Conservation (phyloP, 2,797 vertebrate genomes). For the Lemur catta region DNA sequence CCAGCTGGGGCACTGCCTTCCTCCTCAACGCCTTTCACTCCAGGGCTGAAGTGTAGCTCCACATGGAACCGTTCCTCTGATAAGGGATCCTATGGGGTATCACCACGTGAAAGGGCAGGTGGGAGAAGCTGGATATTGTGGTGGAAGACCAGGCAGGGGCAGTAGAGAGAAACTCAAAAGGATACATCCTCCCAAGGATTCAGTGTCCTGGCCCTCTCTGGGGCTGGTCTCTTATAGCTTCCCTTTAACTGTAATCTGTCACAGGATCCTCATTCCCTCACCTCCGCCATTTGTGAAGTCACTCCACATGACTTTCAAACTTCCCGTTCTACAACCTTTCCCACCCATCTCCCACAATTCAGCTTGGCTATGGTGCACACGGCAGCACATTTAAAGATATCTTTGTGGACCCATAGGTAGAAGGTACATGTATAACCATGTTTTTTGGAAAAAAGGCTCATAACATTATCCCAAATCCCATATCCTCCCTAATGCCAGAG, state of each 20-base stretch:
- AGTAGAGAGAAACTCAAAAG: neutral
- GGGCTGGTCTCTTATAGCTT: neutral
- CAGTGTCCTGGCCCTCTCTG: neutral
- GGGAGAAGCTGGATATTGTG: neutral
- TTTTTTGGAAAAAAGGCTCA: neutral
- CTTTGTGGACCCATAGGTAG: conserved; percentile 2
- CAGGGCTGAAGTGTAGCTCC: conserved; percentile 98
- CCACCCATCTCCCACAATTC: neutral
- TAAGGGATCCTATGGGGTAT: conserved; percentile 88
- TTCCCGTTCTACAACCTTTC: neutral
- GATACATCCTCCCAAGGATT: neutral
- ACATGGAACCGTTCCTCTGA: conserved; percentile 98
- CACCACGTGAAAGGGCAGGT: neutral
- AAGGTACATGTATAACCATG: neutral
- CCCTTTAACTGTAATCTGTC: neutral
- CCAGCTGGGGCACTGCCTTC: conserved; percentile 94
- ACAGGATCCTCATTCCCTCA: neutral
- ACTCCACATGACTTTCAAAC: neutral
- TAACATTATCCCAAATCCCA: neutral
- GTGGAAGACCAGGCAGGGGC: neutral
- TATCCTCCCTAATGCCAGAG: neutral
- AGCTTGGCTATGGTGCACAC: neutral
- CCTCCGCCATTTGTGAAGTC: neutral
- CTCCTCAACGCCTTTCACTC: conserved; percentile 95
- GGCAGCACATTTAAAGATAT: conserved; percentile 20